Percentiles rank a stretch among this genome's conserved stretches.
Evolutionary conservation across 1,140 invertebrate genomes (phyloP).

Genomic region (Cephus cinctus): DNA sequence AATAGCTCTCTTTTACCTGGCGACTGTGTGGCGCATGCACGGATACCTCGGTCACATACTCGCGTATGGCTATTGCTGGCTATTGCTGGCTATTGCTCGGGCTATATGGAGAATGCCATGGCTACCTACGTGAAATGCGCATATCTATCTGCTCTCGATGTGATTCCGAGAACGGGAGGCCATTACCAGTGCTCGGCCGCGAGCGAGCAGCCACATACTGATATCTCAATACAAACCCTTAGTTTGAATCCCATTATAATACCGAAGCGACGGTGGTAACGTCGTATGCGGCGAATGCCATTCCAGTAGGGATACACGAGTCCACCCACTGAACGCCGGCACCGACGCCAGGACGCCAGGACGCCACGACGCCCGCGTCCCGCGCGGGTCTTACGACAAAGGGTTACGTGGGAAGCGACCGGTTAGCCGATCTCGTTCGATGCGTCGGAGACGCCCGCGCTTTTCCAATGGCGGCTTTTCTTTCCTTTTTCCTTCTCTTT

Average conservation of each 20-base stretch:
- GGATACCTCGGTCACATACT: background rate
- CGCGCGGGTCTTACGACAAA: too few relatives aligned
- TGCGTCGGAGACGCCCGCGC: slow-evolving; percentile 18
- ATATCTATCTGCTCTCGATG: slow-evolving; percentile 36
- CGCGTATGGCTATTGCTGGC: background rate
- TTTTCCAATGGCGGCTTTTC: slow-evolving; percentile 7
- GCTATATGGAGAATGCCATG: slow-evolving; percentile 18
- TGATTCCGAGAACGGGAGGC: slow-evolving; percentile 50
- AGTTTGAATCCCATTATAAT: slow-evolving; percentile 57
- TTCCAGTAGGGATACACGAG: background rate
- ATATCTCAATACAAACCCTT: slow-evolving; percentile 57
- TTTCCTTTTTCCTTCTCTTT: slow-evolving; percentile 5
- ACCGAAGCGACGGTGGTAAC: slow-evolving; percentile 28
- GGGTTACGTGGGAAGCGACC: too few relatives aligned
- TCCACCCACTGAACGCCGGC: background rate
- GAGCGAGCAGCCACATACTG: slow-evolving; percentile 50
- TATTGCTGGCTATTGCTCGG: background rate
- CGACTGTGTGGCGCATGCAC: too few relatives aligned
- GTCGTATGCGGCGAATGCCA: slow-evolving; percentile 16
- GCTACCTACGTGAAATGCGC: slow-evolving; percentile 29
- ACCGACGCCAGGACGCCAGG: slow-evolving; percentile 2
- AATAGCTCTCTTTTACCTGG: too few relatives aligned
- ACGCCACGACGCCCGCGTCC: too few relatives aligned
- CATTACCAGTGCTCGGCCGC: slow-evolving; percentile 48
- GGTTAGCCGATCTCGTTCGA: background rate